Evolutionary conservation across 2,797 vertebrate species (phyloP), one percentile per base, ranked within the genome.

Genomic region (Buceros bicornis): DNA sequence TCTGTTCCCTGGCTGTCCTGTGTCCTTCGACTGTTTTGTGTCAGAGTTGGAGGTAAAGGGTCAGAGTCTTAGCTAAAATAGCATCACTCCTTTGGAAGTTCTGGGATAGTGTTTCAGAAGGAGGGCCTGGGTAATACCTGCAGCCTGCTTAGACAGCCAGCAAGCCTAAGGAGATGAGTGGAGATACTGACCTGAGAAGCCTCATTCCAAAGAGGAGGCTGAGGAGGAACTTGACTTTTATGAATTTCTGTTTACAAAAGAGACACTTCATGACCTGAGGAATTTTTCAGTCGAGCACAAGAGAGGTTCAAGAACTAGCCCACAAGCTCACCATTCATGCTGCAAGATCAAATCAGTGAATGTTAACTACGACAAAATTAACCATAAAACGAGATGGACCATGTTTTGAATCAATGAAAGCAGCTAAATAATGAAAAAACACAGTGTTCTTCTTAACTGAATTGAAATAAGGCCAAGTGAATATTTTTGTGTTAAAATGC

Each of bases 151-250:
- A 56, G 53, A 26, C 57, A 78, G 33, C 26, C 24, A 47, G 21
- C 0, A 0, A 65, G 14, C 33, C 24, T 24, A 5, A 48, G 47
- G 26, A 64, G 40, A 4, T 0, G 1, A 53, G 24, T 50, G n/a
- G 24, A 21, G 16, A 21, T 74, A 58, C 16, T 64, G 47, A 54
- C 16, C 43, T 87, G 54, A 65, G 64, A 60, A 73, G 8, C 40
- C 19, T 93, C 24, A 42, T 14, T 50, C 6, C 6, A 2, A 60
- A 74, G 51, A 82, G 37, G 13, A 58, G 13, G 37, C 61, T 56
- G n/a, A 60, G 48, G 31, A 56, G 16, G n/a, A 78, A 16, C n/a
- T 47, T 86, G 40, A 20, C 29, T 83, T 74, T 18, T 56, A 10
- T 12, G 40, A 14, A 31, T 93, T 73, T 56, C 72, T 86, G 69